Conservation (phyloP, 2,113 vertebrate species). For the Syngnathus floridae region DNA sequence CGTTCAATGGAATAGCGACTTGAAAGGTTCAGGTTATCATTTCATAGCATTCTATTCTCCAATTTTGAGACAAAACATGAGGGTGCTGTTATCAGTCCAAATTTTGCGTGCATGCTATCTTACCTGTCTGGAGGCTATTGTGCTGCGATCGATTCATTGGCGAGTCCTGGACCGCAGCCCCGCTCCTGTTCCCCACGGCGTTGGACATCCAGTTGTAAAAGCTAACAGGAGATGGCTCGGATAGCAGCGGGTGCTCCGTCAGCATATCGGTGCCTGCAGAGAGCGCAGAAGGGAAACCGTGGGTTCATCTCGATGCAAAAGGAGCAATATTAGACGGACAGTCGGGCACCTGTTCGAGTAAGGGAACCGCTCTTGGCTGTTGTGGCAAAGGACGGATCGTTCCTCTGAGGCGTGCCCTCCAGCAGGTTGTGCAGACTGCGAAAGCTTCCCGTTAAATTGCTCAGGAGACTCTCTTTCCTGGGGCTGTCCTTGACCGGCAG, state of each 20-base stretch:
- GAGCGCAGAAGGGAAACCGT: background rate
- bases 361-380: conserved; percentile 85
- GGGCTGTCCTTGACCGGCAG: conserved; percentile 85
- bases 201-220: conserved; percentile 99
- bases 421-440: conserved; percentile 92
- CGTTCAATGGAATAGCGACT: background rate
- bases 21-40: background rate
- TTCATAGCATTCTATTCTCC: background rate
- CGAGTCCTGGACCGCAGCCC: conserved; percentile 80
- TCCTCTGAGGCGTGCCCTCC: conserved; percentile 90
- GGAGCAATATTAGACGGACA: background rate
- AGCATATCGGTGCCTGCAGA: conserved; percentile 82
- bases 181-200: conserved; percentile 87
- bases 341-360: conserved; percentile 81
- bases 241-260: conserved; percentile 90
- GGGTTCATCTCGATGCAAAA: background rate
- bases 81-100: too few species aligned
- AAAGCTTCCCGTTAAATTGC: conserved; percentile 94
- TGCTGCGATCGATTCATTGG: conserved; percentile 81
- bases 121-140: conserved; percentile 90
- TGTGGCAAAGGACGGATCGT: conserved; percentile 56
- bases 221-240: conserved; percentile 91
- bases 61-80: background rate
- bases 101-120: too few species aligned
- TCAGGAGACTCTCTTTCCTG: conserved; percentile 91